Base-by-base conservation (phyloP, 2,113 vertebrate species). In the Gorsachius goisagi region DNA sequence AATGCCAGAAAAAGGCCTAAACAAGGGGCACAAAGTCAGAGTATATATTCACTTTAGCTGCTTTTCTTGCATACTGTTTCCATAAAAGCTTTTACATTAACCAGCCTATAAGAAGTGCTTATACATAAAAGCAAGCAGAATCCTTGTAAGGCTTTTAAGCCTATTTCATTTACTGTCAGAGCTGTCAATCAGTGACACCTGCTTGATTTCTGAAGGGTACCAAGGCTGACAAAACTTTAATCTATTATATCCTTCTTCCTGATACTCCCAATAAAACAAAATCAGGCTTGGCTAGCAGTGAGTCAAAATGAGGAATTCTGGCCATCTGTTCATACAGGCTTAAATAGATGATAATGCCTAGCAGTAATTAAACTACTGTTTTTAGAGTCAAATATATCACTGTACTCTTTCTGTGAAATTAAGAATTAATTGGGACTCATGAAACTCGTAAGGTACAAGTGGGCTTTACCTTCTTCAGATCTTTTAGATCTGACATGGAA, bases 1-100 rank as follows among this genome's bases (percentile, higher is more conserved):
- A 98, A 92, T 99, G 98, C 98, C 99, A 99, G 55, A 96, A 98
- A 93, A 99, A 98, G 30, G 98, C 98, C 98, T 99, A 85, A 58
- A 72, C 52, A 49, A 89, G 44, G 80, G 77, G 55, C 64, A 95
- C 9, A 72, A 30, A 47, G 14, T 67, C 66, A 27, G 76, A 82
- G 11, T 14, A 50, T 45, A 6, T 20, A 62, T 92, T 90, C 17
- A 39, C 16, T 71, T 72, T 7, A 83, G 50, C 41, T 44, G 10
- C 52, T 66, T 71, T 78, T 72, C 39, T 89, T 45, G 20, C 23
- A 33, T 32, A 58, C 21, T 22, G 22, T 84, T 92, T 60, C 52
- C 12, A 49, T 35, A 21, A 71, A 78, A 92, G 21, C n/a, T 76
- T 66, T 73, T 76, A 59, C 10, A 32, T 17, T 27, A 66, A 45